These are phyloP conservation scores for Pocillopora meandrina DNA, from an alignment of 92 coral and sea anemone species.

Conservation along the genomic window DNA sequence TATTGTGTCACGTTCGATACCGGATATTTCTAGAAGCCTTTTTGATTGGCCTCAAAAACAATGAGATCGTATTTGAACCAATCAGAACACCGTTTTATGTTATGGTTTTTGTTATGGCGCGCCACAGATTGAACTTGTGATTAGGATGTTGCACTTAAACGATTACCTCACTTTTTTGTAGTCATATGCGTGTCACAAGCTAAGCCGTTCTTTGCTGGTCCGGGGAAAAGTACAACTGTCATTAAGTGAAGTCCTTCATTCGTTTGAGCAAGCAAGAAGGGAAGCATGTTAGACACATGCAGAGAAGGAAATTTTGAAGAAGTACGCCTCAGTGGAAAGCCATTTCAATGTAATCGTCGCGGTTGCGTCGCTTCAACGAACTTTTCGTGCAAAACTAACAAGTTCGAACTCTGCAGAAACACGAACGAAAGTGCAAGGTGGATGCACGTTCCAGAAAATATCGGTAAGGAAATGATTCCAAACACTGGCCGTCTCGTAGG, in stretches of 20 bases:
- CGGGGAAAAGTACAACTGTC: not conserved
- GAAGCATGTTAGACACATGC: conserved; percentile 32
- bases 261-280: conserved; percentile 1
- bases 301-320: conserved; percentile 41
- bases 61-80: not conserved
- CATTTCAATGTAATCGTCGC: conserved; percentile 41
- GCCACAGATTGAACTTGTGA: conserved; percentile 12
- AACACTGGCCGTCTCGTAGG: conserved; percentile 69
- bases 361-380: conserved; percentile 39
- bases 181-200: conserved; percentile 44
- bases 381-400: conserved; percentile 64
- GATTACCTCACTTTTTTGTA: not conserved
- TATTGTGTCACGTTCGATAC: conserved; percentile 32
- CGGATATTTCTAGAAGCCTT: conserved; percentile 14
- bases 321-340: conserved; percentile 24
- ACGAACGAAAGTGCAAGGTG: conserved; percentile 29
- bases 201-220: not conserved
- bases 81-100: not conserved
- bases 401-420: conserved; percentile 41
- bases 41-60: conserved; percentile 21
- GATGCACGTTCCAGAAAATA: conserved; percentile 18
- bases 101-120: not conserved
- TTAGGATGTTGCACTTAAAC: not conserved
- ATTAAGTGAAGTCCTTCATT: conserved; percentile 2
- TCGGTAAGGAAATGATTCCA: conserved; percentile 20